Conservation (phyloP, 2,113 vertebrate species). For the Oreochromis aureus region DNA sequence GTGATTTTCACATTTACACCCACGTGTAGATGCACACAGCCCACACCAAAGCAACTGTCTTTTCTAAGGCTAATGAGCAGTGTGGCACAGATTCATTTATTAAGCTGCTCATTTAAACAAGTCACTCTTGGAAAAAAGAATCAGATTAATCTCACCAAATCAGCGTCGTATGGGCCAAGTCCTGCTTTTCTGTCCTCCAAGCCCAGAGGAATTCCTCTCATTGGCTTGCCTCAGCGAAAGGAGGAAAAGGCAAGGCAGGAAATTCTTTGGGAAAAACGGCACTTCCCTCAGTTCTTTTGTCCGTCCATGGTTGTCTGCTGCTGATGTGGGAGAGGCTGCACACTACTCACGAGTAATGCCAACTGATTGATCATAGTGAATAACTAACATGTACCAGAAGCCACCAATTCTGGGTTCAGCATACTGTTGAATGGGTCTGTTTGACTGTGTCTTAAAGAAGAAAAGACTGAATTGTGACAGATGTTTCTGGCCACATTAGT, state of each 20-base stretch:
- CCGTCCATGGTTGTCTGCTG: slow-evolving; percentile 18
- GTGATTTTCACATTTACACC: background rate
- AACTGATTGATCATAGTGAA: background rate
- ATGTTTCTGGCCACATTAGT: background rate
- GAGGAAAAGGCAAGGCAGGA: slow-evolving; percentile 70
- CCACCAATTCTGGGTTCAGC: background rate
- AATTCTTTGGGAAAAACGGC: slow-evolving; percentile 54
- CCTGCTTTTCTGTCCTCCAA: background rate
- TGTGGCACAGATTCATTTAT: background rate
- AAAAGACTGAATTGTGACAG: background rate
- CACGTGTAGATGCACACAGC: background rate
- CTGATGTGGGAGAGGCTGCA: background rate
- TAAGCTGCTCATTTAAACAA: slow-evolving; percentile 3
- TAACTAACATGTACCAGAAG: background rate
- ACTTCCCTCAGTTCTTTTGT: slow-evolving; percentile 58
- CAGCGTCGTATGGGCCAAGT: background rate
- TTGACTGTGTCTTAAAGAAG: background rate
- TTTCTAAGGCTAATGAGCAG: background rate
- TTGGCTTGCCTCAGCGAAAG: slow-evolving; percentile 12
- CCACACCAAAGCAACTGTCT: background rate
- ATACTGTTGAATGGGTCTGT: background rate
- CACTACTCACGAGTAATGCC: background rate
- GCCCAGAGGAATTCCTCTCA: background rate
- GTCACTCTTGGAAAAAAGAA: background rate
- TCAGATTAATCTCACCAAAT: slow-evolving; percentile 5